phyloP scores from a whole-genome alignment of 2,113 vertebrate genomes.

The Nothocercus nigrocapillus region DNA sequence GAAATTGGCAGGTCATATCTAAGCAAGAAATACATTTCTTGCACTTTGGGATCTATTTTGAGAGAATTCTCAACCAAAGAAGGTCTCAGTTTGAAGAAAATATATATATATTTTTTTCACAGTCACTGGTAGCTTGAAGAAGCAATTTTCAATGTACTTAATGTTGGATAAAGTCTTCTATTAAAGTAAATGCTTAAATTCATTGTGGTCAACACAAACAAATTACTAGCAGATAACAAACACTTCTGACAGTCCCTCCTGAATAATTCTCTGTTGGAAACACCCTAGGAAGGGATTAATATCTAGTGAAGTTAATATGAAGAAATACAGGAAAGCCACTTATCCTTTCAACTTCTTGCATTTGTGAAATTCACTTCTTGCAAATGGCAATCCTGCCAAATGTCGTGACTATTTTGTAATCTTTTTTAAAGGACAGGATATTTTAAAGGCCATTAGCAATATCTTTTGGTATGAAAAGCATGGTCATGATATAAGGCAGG shows the following conservation, averaged over 20 bases:
- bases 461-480: slow-evolving; percentile 22
- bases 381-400: slow-evolving; percentile 12
- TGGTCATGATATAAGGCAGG: background rate
- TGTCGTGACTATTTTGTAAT: background rate
- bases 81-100: slow-evolving; percentile 24
- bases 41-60: slow-evolving; percentile 60
- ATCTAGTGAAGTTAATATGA: background rate
- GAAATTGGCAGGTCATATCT: slow-evolving; percentile 48
- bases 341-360: background rate
- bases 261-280: slow-evolving; percentile 4
- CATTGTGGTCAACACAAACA: background rate
- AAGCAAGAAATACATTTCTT: slow-evolving; percentile 57
- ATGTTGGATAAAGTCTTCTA: background rate
- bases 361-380: slow-evolving; percentile 9
- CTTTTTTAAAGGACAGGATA: background rate
- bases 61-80: slow-evolving; percentile 45
- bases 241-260: background rate
- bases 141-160: background rate
- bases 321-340: background rate
- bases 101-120: background rate
- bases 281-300: background rate
- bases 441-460: background rate
- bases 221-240: background rate
- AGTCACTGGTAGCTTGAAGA: slow-evolving; percentile 21
- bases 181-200: background rate